Evolutionary conservation across 2,797 vertebrate species (phyloP), one percentile per base, ranked within the genome.

Genomic region (Aplochiton taeniatus): DNA sequence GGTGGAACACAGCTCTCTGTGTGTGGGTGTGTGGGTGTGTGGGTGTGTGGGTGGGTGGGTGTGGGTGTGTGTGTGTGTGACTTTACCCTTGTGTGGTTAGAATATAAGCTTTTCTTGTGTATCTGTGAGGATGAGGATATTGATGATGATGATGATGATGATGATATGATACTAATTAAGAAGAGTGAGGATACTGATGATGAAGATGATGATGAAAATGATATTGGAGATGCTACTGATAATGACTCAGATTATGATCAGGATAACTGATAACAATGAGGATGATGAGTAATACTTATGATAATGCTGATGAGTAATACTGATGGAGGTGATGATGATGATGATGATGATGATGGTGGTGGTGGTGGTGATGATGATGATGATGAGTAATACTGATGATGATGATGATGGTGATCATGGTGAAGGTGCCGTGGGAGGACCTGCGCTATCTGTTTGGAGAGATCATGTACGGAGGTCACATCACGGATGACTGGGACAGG

Each of bases 391-490:
- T 31, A 6, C 2, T 31, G 31, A 10, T 50, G 19, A 52, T 59
- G 11, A n/a, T 50, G 47, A 50, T 31, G 19, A 41, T 72, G 78
- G 43, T 52, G 1, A 47, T 61, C 31, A 16, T 16, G 42, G 17
- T 72, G 52, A 75, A 92, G 91, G 90, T 93, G 59, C 92, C 90
- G 0, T 89, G 91, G 88, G 89, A 93, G 84, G 92, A 95, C 60
- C 89, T 94, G 67, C 85, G 90, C 41, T 94, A 94, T 83, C 83
- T 94, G 69, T 94, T 94, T 88, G 93, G 90, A 17, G 91, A 93
- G 80, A 91, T 94, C 71, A 92, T 93, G 93, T 92, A 89, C 4
- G 92, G 93, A 45, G 90, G 90, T 77, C 92, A 92, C 69, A 93
- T 93, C 71, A 92, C 92, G 5, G 89, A 93, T 16, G 91, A 93